A percentile compares a stretch with the other conserved stretches of the same genome.
Evolutionary conservation across 53 echinoderm and acorn worm species (phyloP).

Genomic region (Stichopus horrens): DNA sequence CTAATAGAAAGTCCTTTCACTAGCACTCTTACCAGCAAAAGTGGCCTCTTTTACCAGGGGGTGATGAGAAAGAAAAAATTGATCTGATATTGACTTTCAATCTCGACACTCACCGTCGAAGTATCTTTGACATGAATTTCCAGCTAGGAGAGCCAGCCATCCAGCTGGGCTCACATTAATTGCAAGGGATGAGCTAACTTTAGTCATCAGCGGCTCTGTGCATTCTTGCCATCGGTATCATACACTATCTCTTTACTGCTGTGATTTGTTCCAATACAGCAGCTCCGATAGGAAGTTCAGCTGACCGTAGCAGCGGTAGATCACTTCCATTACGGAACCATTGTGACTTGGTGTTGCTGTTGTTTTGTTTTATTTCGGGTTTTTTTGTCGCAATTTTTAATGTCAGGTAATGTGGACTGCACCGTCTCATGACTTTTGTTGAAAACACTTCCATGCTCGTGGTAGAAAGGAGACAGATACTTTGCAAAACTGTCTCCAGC

Average conservation of each 20-base stretch:
- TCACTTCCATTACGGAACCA: not conserved
- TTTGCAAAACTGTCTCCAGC: no score
- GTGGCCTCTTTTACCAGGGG: slow-evolving; percentile 5
- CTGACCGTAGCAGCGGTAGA: not conserved
- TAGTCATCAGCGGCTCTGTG: not conserved
- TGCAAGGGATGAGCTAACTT: not conserved
- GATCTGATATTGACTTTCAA: not conserved
- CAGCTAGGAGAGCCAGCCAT: not conserved
- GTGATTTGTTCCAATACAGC: not conserved
- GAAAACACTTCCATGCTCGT: no score
- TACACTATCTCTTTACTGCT: not conserved
- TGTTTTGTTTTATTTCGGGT: not conserved
- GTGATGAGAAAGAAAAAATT: not conserved
- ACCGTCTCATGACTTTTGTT: no score
- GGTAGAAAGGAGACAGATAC: no score
- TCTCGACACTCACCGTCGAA: not conserved
- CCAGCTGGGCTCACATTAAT: not conserved
- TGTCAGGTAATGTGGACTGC: not conserved
- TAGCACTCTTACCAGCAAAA: not conserved
- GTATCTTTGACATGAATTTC: not conserved
- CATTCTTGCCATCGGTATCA: not conserved
- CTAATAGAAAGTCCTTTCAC: not conserved
- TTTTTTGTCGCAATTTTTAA: not conserved
- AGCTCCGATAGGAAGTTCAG: not conserved
- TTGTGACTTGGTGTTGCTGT: not conserved